A percentile compares a stretch with the other conserved stretches of the same genome.
Evolutionary conservation across 2,888 invertebrate species (phyloP).

Genomic region (Eupithecia abbreviata): DNA sequence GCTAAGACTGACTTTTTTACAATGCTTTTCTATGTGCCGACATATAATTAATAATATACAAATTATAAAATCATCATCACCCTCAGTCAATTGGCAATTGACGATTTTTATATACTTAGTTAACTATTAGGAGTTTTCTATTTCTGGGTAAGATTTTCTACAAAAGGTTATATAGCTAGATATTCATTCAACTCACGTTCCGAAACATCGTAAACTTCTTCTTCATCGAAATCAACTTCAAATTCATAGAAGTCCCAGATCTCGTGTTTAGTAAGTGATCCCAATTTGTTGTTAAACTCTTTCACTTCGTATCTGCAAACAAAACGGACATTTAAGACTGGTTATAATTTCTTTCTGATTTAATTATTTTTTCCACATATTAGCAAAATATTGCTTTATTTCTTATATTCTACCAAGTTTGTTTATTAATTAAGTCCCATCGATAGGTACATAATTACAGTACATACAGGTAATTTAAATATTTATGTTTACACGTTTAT

Average conservation of each 20-base stretch:
- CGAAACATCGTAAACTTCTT: slow-evolving; percentile 45
- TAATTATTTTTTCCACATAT: neutral
- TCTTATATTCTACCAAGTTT: no score
- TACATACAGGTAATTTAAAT: no score
- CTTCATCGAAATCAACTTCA: slow-evolving; percentile 45
- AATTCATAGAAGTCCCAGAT: slow-evolving; percentile 63
- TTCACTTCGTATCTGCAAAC: slow-evolving; percentile 60
- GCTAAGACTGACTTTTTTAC: no score
- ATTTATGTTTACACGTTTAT: no score
- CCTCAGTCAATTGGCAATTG: neutral
- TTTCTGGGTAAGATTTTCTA: neutral
- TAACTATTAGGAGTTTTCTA: neutral
- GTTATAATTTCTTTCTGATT: neutral
- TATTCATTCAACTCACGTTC: slow-evolving; percentile 48
- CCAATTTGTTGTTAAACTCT: slow-evolving; percentile 55
- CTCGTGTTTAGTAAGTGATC: slow-evolving; percentile 53
- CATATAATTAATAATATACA: neutral
- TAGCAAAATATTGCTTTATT: neutral
- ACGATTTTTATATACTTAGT: neutral
- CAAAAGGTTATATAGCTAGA: neutral
- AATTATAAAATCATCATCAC: neutral
- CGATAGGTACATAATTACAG: no score
- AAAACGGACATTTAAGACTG: neutral
- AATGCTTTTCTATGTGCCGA: no score
- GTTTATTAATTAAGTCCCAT: no score